Conservation (phyloP, 2,113 vertebrate genomes). For the Dryoscopus gambensis region DNA sequence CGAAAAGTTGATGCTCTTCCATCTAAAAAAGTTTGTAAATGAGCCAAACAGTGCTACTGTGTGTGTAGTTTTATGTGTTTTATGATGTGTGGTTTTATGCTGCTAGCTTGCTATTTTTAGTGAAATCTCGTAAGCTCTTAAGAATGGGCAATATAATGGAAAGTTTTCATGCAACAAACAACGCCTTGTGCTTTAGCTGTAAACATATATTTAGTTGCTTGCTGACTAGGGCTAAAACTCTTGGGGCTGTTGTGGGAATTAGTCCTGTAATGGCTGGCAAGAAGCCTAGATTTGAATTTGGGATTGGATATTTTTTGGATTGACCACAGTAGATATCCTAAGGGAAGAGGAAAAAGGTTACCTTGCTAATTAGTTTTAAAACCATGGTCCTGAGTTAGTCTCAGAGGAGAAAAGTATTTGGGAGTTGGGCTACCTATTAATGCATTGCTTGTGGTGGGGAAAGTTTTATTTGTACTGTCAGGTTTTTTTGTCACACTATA, state of each 20-base stretch:
- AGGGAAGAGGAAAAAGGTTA: not conserved
- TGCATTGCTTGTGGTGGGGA: not conserved
- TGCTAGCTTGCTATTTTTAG: not conserved
- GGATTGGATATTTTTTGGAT: not conserved
- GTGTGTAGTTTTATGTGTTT: not conserved
- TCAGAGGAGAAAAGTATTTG: not conserved
- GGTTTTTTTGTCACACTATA: not conserved
- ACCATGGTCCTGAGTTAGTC: not conserved
- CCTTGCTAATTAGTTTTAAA: conserved; percentile 7
- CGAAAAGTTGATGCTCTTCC: not conserved
- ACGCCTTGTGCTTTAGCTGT: not conserved
- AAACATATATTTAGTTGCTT: not conserved
- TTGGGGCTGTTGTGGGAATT: not conserved
- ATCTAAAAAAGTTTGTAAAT: not conserved
- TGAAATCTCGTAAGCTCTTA: not conserved
- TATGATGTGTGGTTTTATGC: not conserved
- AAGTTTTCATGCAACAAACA: not conserved
- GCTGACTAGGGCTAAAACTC: not conserved
- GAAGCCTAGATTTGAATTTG: not conserved
- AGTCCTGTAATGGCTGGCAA: not conserved
- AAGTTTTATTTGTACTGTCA: not conserved
- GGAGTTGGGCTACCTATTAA: not conserved
- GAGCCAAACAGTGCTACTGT: not conserved
- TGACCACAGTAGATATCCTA: not conserved
- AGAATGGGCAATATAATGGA: not conserved